These are phyloP conservation scores for Mormyrus lacerda DNA, from an alignment of 2,113 vertebrate genomes.

Conservation along the genomic window DNA sequence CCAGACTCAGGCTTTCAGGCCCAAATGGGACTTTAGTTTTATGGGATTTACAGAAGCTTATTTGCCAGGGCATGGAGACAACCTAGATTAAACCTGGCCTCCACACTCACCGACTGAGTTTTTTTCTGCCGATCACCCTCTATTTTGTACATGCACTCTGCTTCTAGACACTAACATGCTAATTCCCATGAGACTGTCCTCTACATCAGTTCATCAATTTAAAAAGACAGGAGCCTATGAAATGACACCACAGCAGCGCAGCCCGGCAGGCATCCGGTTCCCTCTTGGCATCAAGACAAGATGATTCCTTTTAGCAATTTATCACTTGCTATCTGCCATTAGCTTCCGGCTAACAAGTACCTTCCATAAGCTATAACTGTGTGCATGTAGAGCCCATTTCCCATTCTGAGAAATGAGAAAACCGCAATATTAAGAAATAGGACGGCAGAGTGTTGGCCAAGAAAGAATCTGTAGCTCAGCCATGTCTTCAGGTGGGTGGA, in stretches of 20 bases:
- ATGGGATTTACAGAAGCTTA: not conserved
- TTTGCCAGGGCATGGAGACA: not conserved
- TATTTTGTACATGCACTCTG: not conserved
- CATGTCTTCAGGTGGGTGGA: not conserved
- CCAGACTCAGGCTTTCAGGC: not conserved
- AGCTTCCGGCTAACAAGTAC: not conserved
- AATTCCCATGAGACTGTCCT: not conserved
- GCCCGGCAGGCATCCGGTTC: not conserved
- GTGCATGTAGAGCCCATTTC: not conserved
- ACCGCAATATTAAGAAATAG: not conserved
- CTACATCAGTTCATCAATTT: not conserved
- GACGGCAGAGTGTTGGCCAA: not conserved
- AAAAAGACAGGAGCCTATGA: not conserved
- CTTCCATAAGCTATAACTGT: not conserved
- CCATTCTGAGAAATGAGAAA: not conserved
- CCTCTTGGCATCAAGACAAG: not conserved
- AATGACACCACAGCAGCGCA: not conserved
- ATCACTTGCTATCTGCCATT: not conserved
- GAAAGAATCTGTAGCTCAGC: not conserved
- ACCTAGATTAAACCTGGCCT: not conserved
- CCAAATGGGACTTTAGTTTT: not conserved
- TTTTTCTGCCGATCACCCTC: not conserved
- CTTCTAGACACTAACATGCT: not conserved
- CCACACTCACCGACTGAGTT: not conserved
- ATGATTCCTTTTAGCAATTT: not conserved